phyloP scores from a whole-genome alignment of 2,113 vertebrate species.

The Callorhinus ursinus region DNA sequence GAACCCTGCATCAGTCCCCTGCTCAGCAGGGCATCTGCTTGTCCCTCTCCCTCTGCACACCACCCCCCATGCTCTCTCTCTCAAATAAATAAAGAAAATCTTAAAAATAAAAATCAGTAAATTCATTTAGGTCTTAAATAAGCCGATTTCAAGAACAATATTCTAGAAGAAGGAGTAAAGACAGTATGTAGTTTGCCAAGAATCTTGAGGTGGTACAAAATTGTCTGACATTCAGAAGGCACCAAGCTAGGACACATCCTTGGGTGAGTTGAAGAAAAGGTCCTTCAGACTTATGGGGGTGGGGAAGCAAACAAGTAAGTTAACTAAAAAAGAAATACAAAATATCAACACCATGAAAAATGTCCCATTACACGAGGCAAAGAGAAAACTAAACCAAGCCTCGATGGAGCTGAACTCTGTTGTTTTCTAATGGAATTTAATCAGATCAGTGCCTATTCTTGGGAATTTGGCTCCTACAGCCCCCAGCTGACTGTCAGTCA shows the following conservation, averaged over 20 bases:
- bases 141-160: conserved; percentile 5
- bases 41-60: neutral
- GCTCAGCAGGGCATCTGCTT: neutral
- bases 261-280: neutral
- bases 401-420: neutral
- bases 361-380: neutral
- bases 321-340: neutral
- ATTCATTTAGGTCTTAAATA: conserved; percentile 33
- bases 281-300: neutral
- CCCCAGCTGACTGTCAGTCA: neutral
- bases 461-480: neutral
- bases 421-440: neutral
- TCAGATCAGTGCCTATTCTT: neutral
- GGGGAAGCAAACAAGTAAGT: neutral
- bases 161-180: neutral
- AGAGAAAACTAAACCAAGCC: neutral
- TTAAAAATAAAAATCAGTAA: neutral
- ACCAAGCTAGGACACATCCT: too few relatives aligned
- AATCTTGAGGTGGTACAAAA: neutral
- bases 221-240: neutral
- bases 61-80: too few relatives aligned
- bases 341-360: neutral
- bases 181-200: neutral
- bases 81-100: neutral
- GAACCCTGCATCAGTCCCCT: neutral